phyloP scores from a whole-genome alignment of 1,140 invertebrate genomes.

The Antheraea pernyi region DNA sequence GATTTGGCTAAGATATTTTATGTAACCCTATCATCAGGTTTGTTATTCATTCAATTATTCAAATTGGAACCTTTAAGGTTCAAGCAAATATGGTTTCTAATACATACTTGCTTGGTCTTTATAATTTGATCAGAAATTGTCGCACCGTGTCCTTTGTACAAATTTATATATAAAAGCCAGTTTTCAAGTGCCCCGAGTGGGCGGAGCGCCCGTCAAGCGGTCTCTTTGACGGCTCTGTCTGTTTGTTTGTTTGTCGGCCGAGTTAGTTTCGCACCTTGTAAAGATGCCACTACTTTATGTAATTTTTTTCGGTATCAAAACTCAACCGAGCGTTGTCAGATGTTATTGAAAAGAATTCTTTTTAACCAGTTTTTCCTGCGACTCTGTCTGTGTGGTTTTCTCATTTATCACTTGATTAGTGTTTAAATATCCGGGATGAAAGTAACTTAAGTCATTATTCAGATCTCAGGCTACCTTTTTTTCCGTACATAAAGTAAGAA shows the following conservation, averaged over 20 bases:
- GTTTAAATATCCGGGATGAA: no score
- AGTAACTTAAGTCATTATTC: no score
- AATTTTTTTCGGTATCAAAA: background rate
- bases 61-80: no score
- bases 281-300: constrained; percentile 5
- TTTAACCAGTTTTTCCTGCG: background rate
- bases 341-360: background rate
- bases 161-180: background rate
- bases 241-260: constrained; percentile 27
- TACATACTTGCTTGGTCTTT: background rate
- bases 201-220: constrained; percentile 15
- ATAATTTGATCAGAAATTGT: background rate
- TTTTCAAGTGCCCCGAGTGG: constrained; percentile 3
- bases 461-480: no score
- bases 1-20: no score
- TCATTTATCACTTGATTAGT: no score
- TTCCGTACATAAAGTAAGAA: no score
- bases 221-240: constrained; percentile 9
- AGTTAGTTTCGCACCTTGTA: constrained; percentile 24
- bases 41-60: no score
- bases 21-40: no score
- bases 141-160: background rate
- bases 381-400: no score
- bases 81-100: no score
- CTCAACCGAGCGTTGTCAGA: background rate